Evolutionary conservation across 2,888 invertebrate species (phyloP).

Genomic region (Maniola hyperantus): DNA sequence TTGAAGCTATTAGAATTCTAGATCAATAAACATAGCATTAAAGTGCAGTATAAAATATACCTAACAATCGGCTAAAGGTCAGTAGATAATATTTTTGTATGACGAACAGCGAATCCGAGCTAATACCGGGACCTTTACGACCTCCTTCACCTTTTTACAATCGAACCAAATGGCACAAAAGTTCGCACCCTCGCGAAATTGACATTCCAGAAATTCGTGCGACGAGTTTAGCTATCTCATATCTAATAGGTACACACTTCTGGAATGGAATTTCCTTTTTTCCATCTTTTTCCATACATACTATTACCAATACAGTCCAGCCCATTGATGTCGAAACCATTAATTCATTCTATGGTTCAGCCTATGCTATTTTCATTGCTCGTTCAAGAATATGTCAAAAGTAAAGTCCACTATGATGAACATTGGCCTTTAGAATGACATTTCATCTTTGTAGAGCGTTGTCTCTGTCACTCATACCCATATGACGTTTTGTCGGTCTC

Average conservation of each 20-base stretch:
- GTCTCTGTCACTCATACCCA: too few relatives aligned
- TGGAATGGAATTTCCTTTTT: neutral
- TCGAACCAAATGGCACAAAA: conserved; percentile 8
- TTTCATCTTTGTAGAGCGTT: too few relatives aligned
- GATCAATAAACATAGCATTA: neutral
- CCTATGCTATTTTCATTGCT: too few relatives aligned
- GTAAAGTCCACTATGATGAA: too few relatives aligned
- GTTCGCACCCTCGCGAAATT: conserved; percentile 3
- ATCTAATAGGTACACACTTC: neutral
- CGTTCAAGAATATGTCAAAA: too few relatives aligned
- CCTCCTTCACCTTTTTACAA: conserved; percentile 7
- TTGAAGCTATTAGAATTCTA: too few relatives aligned
- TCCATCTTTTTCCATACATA: neutral
- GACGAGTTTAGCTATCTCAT: neutral
- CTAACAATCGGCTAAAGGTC: conserved; percentile 1
- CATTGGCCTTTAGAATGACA: too few relatives aligned
- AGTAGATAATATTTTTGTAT: neutral
- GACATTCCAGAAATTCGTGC: conserved; percentile 7
- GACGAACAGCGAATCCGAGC: neutral
- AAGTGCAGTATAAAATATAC: neutral
- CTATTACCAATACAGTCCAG: too few relatives aligned
- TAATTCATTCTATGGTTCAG: too few relatives aligned
- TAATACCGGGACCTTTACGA: conserved; percentile 4
- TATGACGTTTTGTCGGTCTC: too few relatives aligned
- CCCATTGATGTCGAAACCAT: too few relatives aligned